phyloP scores from a whole-genome alignment of 2,113 vertebrate species.

The Platysteira castanea region DNA sequence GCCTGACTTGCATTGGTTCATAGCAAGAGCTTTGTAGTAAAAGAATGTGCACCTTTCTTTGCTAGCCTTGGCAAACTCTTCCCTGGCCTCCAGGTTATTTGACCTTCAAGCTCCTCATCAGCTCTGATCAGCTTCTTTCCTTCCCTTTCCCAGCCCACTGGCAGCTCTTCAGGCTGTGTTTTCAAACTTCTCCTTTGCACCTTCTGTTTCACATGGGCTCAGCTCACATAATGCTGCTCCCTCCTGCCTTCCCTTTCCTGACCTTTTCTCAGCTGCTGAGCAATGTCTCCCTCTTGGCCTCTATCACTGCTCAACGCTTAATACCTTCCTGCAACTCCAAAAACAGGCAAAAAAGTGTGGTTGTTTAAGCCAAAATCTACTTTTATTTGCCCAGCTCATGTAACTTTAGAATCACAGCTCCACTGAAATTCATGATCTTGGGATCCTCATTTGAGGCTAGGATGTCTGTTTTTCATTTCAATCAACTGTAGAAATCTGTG shows the following conservation, averaged over 20 bases:
- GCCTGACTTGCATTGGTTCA: background rate
- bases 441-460: background rate
- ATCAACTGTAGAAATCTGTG: background rate
- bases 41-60: background rate
- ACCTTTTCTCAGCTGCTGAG: background rate
- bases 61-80: background rate
- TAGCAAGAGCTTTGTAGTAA: background rate
- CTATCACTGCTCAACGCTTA: background rate
- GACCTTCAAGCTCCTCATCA: background rate
- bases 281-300: background rate
- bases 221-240: background rate
- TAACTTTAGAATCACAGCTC: background rate
- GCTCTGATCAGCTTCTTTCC: background rate
- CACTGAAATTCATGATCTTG: background rate
- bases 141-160: background rate
- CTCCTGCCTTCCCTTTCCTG: background rate
- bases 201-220: background rate
- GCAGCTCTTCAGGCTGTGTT: background rate
- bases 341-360: background rate
- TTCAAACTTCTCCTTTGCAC: background rate
- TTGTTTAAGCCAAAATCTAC: background rate
- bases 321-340: background rate
- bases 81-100: background rate
- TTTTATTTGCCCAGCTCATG: background rate
- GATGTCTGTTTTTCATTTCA: background rate